A percentile compares a stretch with the other conserved stretches of the same genome.
Conservation (phyloP, 2,888 invertebrate genomes). For the Apamea anceps region DNA sequence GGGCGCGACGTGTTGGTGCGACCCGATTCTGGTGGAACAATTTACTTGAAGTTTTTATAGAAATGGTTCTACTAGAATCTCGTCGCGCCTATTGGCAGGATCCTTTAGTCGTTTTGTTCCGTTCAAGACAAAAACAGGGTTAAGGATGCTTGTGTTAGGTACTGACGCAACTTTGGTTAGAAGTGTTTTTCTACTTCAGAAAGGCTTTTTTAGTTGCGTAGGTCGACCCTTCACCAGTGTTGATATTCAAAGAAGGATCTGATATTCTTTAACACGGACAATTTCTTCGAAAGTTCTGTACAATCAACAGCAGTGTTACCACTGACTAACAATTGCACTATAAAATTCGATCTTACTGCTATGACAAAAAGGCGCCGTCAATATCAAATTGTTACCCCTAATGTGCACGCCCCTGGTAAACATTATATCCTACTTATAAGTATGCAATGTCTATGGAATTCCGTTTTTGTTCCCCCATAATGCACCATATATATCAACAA, state of each 20-base stretch:
- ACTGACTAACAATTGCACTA: background rate
- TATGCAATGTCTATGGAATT: background rate
- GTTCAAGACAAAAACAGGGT: constrained; percentile 27
- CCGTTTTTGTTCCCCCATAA: background rate
- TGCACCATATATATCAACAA: background rate
- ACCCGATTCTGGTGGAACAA: background rate
- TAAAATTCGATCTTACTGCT: background rate
- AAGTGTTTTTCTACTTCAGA: constrained; percentile 18
- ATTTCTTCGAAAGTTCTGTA: background rate
- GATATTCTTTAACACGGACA: background rate
- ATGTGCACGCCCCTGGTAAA: background rate
- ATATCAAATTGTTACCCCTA: background rate
- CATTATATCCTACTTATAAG: background rate
- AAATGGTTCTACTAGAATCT: background rate
- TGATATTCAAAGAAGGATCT: background rate
- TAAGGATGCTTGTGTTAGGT: constrained; percentile 1
- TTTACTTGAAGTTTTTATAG: background rate
- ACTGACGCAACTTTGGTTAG: background rate
- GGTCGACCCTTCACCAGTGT: background rate
- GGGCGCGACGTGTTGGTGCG: background rate
- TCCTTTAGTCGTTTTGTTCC: background rate
- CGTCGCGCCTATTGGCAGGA: background rate
- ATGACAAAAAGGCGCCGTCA: background rate
- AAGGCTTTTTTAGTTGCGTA: background rate
- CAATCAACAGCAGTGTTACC: background rate